Conservation (phyloP, 2,113 vertebrate genomes). For the Verasper variegatus region DNA sequence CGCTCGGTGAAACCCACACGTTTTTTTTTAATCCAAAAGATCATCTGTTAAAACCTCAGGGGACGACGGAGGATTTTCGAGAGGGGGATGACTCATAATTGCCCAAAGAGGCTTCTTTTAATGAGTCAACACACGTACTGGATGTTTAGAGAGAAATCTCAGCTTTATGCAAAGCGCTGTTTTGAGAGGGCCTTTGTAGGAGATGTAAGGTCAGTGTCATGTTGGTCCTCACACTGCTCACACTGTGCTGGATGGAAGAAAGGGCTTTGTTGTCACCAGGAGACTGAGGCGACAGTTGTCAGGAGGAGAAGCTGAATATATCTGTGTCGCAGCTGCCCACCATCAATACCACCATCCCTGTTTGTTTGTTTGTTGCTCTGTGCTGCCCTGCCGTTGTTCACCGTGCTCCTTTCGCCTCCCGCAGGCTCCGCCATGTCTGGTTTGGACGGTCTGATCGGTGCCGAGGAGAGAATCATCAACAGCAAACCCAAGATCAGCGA, state of each 20-base stretch:
- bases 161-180: constrained; percentile 13
- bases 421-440: constrained; percentile 93
- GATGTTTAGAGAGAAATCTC: constrained; percentile 26
- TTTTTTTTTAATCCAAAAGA: too few species aligned
- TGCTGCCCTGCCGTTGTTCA: constrained; percentile 38
- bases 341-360: constrained; percentile 43
- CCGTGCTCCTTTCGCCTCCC: constrained; percentile 29
- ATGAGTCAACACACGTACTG: not conserved
- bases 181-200: constrained; percentile 47
- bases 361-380: constrained; percentile 21
- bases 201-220: constrained; percentile 20
- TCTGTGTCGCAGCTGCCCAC: constrained; percentile 51
- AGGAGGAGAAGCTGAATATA: constrained; percentile 42
- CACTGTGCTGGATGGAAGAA: constrained; percentile 64
- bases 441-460: constrained; percentile 90
- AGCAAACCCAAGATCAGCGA: constrained; percentile 90
- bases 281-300: constrained; percentile 41
- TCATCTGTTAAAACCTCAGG: constrained; percentile 1
- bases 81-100: constrained; percentile 3
- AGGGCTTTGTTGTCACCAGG: constrained; percentile 70
- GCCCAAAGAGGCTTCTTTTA: not conserved
- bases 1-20: not conserved
- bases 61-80: not conserved
- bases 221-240: constrained; percentile 43
- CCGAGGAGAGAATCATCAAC: constrained; percentile 94